Evolutionary conservation across 2,113 vertebrate genomes (phyloP), one percentile per base, ranked within the genome.

Genomic region (Amia ocellicauda): DNA sequence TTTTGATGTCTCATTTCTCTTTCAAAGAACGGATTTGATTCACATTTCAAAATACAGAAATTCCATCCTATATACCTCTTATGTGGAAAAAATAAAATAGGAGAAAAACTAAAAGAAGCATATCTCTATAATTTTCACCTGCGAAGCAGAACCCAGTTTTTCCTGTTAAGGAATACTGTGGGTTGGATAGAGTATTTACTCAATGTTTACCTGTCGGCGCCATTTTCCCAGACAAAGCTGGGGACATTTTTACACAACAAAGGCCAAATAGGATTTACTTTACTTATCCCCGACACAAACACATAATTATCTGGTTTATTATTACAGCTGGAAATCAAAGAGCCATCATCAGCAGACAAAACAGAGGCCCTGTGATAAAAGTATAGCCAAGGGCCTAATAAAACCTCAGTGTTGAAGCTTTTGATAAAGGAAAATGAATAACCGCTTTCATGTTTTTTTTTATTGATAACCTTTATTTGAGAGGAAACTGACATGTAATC

Each of bases 261-360:
- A 45, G 16, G 41, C 53, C 9, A 28, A 47, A 45, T 14, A 57
- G 47, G 7, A 49, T 23, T 7, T 41, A 54, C 49, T 23, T 42
- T 36, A 19, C 22, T 10, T 4, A 22, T 8, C 8, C 7, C 10
- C 4, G 3, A 41, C n/a, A 36, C 17, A 16, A 36, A 11, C 3
- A 24, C 20, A 22, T 17, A 58, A 22, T 58, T 22, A 41, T 45
- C 27, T 3, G 17, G 9, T 7, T 7, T 23, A 20, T 58, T 49
- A 49, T 57, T 58, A 49, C 41, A 64, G 41, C n/a, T 23, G 53
- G 4, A 41, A 55, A 28, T 43, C 51, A 55, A 41, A 55, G 61
- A 16, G 20, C 14, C 17, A 7, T 43, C 49, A 14, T 27, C 49
- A 41, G 60, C 47, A 51, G 14, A 52, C 13, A 10, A 49, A 42